Evolutionary conservation across 1,140 invertebrate genomes (phyloP), one percentile per base, ranked within the genome.

Genomic region (Ips typographus): DNA sequence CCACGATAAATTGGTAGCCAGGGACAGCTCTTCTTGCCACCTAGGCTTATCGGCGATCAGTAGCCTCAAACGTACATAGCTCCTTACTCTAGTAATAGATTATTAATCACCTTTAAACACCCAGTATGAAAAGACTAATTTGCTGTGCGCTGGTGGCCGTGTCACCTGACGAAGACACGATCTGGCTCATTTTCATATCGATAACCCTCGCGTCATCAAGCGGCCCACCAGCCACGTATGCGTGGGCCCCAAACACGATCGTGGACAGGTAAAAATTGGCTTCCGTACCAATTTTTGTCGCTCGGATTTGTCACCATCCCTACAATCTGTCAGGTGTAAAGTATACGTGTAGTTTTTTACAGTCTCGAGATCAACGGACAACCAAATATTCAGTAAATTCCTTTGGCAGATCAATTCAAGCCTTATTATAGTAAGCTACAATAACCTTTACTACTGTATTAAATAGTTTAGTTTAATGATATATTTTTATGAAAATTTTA

Each of bases 241-340:
- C 66, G 66, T 68, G 51, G 66, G 66, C 40, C 43, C 41, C 6
- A 5, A 42, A 68, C 66, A 68, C 47, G 57, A 61, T 60, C 47
- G 66, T 68, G 66, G 66, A 68, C 66, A 68, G 66, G 66, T 68
- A 68, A 68, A 68, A 68, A 68, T 68, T 51, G 49, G 51, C 66
- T 68, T 68, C 66, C 49, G 66, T 68, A 56, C 49, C 47, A 61
- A 41, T 68, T 59, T 60, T 59, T 53, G 38, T 37, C 37, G 57
- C 38, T 52, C 39, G 36, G 47, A 59, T 68, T 61, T 47, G 57
- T 61, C 43, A 61, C 52, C 42, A 59, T 42, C 57, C 40, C 57
- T 22, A 22, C 22, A 22, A 22, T n/a, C 8, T 42, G 40, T 51
- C 62, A 40, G 41, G 58, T 60, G 41, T 60, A 40, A 60, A 40